phyloP scores from a whole-genome alignment of 2,797 vertebrate species.

The Squalus acanthias region DNA sequence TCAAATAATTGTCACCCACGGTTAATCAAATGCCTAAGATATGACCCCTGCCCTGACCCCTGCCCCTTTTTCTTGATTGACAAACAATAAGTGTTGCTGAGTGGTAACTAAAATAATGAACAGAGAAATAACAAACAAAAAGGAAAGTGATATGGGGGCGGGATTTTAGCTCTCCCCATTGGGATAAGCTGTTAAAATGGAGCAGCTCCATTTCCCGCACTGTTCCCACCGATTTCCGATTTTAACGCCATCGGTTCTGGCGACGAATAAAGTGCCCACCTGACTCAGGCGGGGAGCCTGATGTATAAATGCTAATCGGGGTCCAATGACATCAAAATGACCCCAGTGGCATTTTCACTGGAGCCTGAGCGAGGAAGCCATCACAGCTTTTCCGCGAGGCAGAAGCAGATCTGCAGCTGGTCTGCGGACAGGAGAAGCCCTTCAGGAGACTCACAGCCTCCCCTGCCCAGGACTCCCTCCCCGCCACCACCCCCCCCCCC shows the following conservation, averaged over 20 bases:
- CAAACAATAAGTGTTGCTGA: not conserved
- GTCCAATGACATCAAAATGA: not conserved
- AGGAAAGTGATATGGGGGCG: not conserved
- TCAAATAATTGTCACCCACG: not conserved
- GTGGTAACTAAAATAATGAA: not conserved
- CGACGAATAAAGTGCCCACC: not conserved
- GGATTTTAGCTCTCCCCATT: too few species aligned
- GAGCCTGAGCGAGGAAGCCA: not conserved
- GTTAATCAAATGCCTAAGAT: not conserved
- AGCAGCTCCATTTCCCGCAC: not conserved
- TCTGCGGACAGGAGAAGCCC: not conserved
- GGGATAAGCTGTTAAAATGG: not conserved
- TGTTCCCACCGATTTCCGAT: not conserved
- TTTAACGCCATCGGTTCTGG: not conserved
- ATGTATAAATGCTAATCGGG: not conserved
- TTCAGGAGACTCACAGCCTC: not conserved
- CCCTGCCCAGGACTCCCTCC: not conserved
- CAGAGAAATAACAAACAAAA: not conserved
- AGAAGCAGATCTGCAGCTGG: not conserved
- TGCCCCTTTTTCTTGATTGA: not conserved
- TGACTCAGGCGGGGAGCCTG: not conserved
- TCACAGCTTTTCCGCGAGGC: too few species aligned
- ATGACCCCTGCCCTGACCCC: not conserved
- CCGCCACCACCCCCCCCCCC: too few species aligned
- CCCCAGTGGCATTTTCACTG: not conserved